These are phyloP conservation scores for Dicentrarchus labrax DNA, from an alignment of 2,113 vertebrate species.

Conservation along the genomic window DNA sequence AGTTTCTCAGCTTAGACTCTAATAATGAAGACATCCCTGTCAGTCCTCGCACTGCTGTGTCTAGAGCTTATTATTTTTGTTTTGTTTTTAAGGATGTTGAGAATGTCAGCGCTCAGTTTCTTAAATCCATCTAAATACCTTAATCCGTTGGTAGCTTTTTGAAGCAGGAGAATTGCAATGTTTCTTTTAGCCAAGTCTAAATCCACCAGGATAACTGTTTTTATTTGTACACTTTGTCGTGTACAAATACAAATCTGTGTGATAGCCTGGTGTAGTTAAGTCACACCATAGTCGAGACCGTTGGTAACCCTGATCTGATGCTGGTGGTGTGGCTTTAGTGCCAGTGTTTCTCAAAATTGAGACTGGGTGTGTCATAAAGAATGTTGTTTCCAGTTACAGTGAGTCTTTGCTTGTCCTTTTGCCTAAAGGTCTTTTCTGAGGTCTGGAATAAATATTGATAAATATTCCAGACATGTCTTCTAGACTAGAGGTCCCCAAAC, in stretches of 20 bases:
- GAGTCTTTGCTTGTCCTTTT: neutral
- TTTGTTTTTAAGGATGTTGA: conserved; percentile 54
- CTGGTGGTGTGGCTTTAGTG: neutral
- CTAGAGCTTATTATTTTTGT: conserved; percentile 52
- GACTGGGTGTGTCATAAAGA: conserved; percentile 6
- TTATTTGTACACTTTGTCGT: conserved; percentile 35
- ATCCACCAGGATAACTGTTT: conserved; percentile 46
- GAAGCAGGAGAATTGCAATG: neutral
- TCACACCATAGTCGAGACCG: conserved; percentile 22
- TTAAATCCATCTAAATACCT: conserved; percentile 49
- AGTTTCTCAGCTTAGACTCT: conserved; percentile 60
- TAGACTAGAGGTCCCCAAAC: neutral
- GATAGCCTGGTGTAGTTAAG: conserved; percentile 47
- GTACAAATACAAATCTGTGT: neutral
- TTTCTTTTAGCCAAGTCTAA: conserved; percentile 41
- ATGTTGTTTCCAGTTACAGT: neutral
- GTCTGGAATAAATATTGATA: neutral
- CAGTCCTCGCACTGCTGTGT: conserved; percentile 41
- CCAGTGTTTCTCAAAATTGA: conserved; percentile 35
- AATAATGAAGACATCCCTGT: conserved; percentile 65
- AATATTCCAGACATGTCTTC: neutral
- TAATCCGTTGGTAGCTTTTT: conserved; percentile 45
- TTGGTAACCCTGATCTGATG: conserved; percentile 1
- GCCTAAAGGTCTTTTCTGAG: neutral
- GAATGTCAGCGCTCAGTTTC: conserved; percentile 58